These are phyloP conservation scores for Orthonychiurus folsomi DNA, from an alignment of 2,888 invertebrate genomes.

Conservation along the genomic window DNA sequence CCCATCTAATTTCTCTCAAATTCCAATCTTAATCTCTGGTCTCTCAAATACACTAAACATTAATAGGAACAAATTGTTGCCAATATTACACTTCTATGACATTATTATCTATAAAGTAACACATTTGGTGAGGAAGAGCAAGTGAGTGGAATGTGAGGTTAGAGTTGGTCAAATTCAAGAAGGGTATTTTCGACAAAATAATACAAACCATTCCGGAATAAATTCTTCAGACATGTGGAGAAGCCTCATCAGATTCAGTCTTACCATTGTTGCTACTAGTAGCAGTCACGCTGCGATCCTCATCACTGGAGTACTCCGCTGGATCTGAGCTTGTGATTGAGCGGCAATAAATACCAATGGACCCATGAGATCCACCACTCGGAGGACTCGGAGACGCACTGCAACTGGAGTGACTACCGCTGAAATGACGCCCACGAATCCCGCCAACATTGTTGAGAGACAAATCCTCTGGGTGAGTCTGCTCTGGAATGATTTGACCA, in stretches of 20 bases:
- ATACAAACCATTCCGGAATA: neutral
- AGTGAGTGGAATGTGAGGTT: neutral
- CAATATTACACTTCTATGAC: neutral
- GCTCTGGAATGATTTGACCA: constrained; percentile 48
- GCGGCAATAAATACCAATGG: constrained; percentile 22
- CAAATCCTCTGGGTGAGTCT: constrained; percentile 84
- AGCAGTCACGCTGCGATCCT: constrained; percentile 24
- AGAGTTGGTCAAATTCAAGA: neutral
- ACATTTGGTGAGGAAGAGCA: no score
- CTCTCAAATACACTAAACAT: neutral
- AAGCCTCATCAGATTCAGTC: constrained; percentile 23
- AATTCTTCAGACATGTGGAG: constrained; percentile 11
- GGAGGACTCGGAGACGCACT: constrained; percentile 33
- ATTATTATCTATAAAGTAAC: neutral
- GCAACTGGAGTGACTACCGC: constrained; percentile 37
- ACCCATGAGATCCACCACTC: constrained; percentile 33
- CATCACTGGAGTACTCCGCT: constrained; percentile 36
- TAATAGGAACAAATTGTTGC: neutral
- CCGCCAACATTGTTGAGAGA: constrained; percentile 50
- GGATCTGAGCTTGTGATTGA: constrained; percentile 35
- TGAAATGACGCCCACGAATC: constrained; percentile 27
- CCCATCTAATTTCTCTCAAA: neutral
- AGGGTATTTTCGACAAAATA: neutral
- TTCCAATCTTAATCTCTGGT: no score
- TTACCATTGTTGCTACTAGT: constrained; percentile 26